Base-by-base conservation (phyloP, 2,797 vertebrate genomes). In the Botia almorhae region DNA sequence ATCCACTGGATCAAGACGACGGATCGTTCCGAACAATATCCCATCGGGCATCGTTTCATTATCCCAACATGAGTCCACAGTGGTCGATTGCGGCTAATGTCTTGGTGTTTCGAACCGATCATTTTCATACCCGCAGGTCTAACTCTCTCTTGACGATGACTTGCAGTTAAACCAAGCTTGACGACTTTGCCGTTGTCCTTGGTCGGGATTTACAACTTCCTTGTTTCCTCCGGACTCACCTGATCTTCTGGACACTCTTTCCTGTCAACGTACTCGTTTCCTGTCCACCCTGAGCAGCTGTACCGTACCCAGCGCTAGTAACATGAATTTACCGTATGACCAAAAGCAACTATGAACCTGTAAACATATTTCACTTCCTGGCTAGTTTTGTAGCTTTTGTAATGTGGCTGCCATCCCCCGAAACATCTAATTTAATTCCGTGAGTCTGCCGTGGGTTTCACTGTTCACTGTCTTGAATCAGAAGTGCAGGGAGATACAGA, bases 201-300 rank as follows among this genome's bases (percentile, higher is more conserved):
- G 19, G 26, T 76, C 56, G 58, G 21, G 16, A 39, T 76, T 64
- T 58, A 64, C 48, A 58, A 61, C 84, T 58, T 82, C 43, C 76
- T 82, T 56, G 73, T 50, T 43, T 82, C 78, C 46, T 76, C 58
- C 70, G 51, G 58, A 69, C 58, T 1, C 29, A 36, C 68, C 55
- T 64, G 61, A 6, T 65, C 63, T 39, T 10, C 33, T 1, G 13
- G 16, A n/a, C 39, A 13, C 50, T 81, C 77, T 80, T 76, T 69
- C 53, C 67, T 46, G 21, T 75, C 67, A 48, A 82, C 81, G 7
- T 82, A 79, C 81, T 78, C 65, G 36, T 73, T 63, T 82, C 39
- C 85, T 80, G 69, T 79, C 76, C 83, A 51, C 87, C 88, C 90
- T 91, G 89, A 92, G 88, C 87, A 83, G 87, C 76, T 83, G 65